Evolutionary conservation across 2,113 vertebrate species (phyloP).

Genomic region (Atlantisia rogersi): DNA sequence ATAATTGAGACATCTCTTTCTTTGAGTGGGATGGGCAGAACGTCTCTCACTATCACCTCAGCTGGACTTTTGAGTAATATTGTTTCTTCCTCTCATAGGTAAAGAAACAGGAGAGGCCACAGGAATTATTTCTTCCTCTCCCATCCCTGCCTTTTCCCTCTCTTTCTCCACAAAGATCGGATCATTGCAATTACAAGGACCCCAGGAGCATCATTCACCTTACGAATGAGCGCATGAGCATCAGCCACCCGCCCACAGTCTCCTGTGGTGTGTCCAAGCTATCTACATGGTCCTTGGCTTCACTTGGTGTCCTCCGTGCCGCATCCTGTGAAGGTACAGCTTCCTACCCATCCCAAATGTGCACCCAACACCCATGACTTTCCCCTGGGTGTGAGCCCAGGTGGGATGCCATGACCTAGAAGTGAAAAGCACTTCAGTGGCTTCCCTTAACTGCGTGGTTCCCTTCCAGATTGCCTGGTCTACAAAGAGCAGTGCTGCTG

Average conservation of each 20-base stretch:
- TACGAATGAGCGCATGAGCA: accelerated
- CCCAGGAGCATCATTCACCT: accelerated
- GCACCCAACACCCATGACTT: background rate
- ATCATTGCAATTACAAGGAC: background rate
- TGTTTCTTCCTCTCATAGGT: background rate
- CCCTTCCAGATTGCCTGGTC: background rate
- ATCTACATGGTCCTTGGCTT: background rate
- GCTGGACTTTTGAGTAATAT: background rate
- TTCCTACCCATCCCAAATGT: background rate
- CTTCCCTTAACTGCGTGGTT: background rate
- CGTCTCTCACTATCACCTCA: background rate
- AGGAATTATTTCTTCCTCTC: background rate
- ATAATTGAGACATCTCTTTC: background rate
- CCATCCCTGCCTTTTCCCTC: background rate
- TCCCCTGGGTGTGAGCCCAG: background rate
- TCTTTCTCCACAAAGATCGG: background rate
- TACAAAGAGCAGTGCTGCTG: background rate
- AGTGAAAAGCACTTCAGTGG: background rate
- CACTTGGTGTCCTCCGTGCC: background rate
- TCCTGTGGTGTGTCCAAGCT: background rate
- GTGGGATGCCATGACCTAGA: background rate
- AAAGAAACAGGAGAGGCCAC: background rate
- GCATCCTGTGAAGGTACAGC: background rate
- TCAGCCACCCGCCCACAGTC: background rate
- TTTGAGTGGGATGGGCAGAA: background rate